phyloP scores from a whole-genome alignment of 2,888 invertebrate species.

The Furcula furcula region DNA sequence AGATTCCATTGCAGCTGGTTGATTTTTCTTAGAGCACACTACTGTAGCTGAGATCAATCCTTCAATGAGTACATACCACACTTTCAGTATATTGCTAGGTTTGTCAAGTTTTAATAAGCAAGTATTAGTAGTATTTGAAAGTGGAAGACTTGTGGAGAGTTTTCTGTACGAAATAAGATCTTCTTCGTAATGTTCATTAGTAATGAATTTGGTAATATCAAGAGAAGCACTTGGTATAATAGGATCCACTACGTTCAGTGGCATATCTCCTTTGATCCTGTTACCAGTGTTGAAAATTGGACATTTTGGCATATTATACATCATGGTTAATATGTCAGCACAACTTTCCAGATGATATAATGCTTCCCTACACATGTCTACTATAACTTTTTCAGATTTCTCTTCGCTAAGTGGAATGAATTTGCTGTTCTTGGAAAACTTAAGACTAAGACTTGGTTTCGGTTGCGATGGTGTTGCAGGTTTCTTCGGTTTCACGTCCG shows the following conservation, averaged over 20 bases:
- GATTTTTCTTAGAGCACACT: conserved; percentile 93
- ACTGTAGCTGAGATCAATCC: conserved; percentile 91
- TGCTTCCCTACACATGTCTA: conserved; percentile 88
- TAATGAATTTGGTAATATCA: conserved; percentile 86
- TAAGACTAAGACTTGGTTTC: conserved; percentile 64
- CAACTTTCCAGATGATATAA: conserved; percentile 93
- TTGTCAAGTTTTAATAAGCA: conserved; percentile 87
- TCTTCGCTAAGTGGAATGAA: conserved; percentile 73
- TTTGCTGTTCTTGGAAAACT: conserved; percentile 74
- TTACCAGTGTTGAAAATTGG: conserved; percentile 96
- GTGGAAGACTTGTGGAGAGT: conserved; percentile 77
- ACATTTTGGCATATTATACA: conserved; percentile 97
- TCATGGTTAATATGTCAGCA: conserved; percentile 92
- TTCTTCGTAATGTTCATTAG: conserved; percentile 84
- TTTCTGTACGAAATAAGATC: conserved; percentile 85
- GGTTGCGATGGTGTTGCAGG: conserved; percentile 46
- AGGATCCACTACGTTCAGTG: conserved; percentile 91
- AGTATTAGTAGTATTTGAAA: conserved; percentile 73
- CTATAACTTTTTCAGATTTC: conserved; percentile 72
- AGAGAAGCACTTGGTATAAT: conserved; percentile 88
- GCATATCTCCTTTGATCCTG: conserved; percentile 88
- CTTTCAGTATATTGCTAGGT: conserved; percentile 91
- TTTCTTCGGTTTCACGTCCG: conserved; percentile 71
- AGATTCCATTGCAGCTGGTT: conserved; percentile 92
- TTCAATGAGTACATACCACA: conserved; percentile 94